Base-by-base conservation (phyloP, 2,113 vertebrate species). In the Petromus typicus region DNA sequence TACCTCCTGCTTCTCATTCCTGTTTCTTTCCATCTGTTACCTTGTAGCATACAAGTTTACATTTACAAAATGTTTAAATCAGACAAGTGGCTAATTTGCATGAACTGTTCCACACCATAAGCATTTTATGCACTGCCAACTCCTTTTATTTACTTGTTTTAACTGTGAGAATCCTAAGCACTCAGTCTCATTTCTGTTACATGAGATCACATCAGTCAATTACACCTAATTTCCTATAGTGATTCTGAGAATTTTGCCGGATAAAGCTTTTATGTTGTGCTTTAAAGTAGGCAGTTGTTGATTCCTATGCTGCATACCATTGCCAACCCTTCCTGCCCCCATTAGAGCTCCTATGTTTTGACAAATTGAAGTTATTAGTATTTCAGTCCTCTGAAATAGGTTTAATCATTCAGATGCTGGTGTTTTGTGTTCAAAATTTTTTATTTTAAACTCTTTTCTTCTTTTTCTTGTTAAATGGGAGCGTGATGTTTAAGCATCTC, bases 301-400 rank as follows among this genome's bases (percentile, higher is more conserved):
- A 89, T 95, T 97, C 63, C 67, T 94, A 83, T 37, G 51, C 94
- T 66, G 57, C 67, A 93, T 95, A 89, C 91, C 45, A 43, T 83
- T 69, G 91, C 89, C 94, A 96, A 83, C 67, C 73, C 82, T 96
- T 96, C 57, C 86, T 96, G 85, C 61, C 61, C 89, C 83, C 95
- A 89, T 97, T 96, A 91, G 95, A 96, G 86, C 34, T 71, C 73
- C 37, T 75, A 79, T 97, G 94, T 97, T 97, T 97, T 96, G 94
- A 96, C 93, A 97, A 97, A 97, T 95, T 97, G 91, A 83, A 96
- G 96, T 96, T 93, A 96, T 97, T 97, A 96, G 95, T 93, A 93
- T 97, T 94, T 97, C 67, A 97, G 86, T 30, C 67, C 37, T 95
- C 84, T 95, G 63, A 93, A 97, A 96, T 94, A 97, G 67, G 43